phyloP scores from a whole-genome alignment of 2,888 invertebrate genomes.

The Nezara viridula region DNA sequence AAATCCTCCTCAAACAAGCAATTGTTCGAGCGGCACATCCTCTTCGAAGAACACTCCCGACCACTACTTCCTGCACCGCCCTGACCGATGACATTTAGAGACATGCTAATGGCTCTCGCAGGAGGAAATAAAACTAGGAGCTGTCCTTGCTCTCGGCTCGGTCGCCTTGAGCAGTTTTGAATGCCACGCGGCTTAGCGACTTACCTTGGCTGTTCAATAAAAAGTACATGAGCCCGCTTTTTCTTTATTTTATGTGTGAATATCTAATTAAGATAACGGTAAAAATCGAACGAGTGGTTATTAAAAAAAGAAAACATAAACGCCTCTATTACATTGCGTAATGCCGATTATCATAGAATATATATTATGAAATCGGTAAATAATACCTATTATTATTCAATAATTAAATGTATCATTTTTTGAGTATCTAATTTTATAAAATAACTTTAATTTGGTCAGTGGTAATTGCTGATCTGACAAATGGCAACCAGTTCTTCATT shows the following conservation, averaged over 20 bases:
- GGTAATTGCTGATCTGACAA: too few species aligned
- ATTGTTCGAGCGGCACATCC: background rate
- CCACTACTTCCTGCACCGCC: slow-evolving; percentile 3
- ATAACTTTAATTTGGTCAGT: too few species aligned
- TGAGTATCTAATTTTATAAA: too few species aligned
- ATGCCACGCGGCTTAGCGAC: background rate
- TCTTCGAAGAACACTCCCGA: background rate
- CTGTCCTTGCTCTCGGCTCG: slow-evolving; percentile 6
- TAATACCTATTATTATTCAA: too few species aligned
- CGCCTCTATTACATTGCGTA: background rate
- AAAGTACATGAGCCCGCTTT: background rate
- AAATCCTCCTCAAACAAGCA: background rate
- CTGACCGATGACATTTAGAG: slow-evolving; percentile 12
- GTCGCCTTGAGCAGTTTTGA: background rate
- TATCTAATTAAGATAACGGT: slow-evolving; percentile 36
- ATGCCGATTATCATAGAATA: background rate
- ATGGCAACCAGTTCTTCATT: too few species aligned
- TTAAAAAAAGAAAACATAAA: background rate
- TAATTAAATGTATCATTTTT: too few species aligned
- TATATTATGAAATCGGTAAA: background rate
- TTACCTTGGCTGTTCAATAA: background rate
- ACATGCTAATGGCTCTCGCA: slow-evolving; percentile 22
- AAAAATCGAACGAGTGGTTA: background rate
- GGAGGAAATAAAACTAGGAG: slow-evolving; percentile 10
- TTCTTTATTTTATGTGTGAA: background rate